Base-by-base conservation (phyloP, 2,113 vertebrate species). In the Myotis yumanensis region DNA sequence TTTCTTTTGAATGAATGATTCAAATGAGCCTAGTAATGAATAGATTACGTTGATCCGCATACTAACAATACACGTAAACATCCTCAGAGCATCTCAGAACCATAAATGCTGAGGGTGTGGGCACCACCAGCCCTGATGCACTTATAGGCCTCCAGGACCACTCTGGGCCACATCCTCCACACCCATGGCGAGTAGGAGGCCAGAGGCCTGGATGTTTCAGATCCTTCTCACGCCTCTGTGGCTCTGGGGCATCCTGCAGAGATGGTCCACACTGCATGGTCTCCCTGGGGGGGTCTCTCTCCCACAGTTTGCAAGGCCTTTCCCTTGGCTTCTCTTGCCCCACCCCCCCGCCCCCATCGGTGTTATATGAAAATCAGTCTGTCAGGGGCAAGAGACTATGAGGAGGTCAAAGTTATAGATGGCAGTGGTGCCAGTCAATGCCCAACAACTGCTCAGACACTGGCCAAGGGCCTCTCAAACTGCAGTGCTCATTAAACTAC, bases 11-110 rank as follows among this genome's bases (percentile, higher is more conserved):
- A 64, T 12, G 5, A 83, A 28, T 22, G 32, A 32, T 62, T 62
- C 59, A 62, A 11, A 28, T 62, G 23, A 25, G 23, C 25, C 25
- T 32, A 32, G 28, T 64, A 32, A 32, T 64, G 11, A 62, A 20
- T 77, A 89, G 59, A 32, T 72, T 77, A 48, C 66, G 82, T 89
- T 85, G 89, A 25, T 73, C n/a, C 77, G 57, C 30, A 59, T 46
- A 73, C 22, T 14, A 28, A 73, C 9, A 30, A 30, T n/a, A 46
- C 15, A 52, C 59, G 48, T 37, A 9, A 6, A 66, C 59, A 54
- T 14, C 52, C 35, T 80, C 3, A 25, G n/a, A 3, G 28, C 15
- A 22, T 22, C n/a, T 80, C 23, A 35, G 30, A 16, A 1, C 72
- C 7, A 15, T 20, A 11, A 22, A 37, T 1, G 7, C 64, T 2